Conservation (phyloP, 1,140 invertebrate genomes). For the Drosophila varians region DNA sequence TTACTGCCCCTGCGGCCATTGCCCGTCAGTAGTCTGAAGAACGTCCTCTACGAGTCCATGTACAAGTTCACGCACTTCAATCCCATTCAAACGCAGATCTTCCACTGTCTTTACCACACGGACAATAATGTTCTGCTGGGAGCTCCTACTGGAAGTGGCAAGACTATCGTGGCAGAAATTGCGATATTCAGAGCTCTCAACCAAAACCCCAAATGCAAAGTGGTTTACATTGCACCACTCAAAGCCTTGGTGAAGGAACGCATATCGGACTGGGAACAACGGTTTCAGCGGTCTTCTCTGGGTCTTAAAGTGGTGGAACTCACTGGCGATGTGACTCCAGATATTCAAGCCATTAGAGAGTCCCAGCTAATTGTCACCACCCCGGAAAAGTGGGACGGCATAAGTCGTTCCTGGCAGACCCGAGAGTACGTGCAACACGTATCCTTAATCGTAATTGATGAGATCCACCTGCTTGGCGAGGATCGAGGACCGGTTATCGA, state of each 20-base stretch:
- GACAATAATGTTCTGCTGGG: constrained; percentile 97
- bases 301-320: constrained; percentile 96
- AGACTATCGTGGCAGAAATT: constrained; percentile 99
- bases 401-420: constrained; percentile 98
- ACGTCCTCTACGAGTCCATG: constrained; percentile 90
- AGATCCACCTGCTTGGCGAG: constrained; percentile 98
- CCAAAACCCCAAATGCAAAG: constrained; percentile 92
- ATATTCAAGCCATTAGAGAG: constrained; percentile 91
- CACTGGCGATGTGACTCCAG: constrained; percentile 98
- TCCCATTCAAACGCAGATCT: constrained; percentile 99
- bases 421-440: constrained; percentile 97
- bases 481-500: constrained; percentile 93
- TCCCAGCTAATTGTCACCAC: constrained; percentile 98
- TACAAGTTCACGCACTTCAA: constrained; percentile 99
- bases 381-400: constrained; percentile 99
- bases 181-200: constrained; percentile 98
- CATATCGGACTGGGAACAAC: constrained; percentile 97
- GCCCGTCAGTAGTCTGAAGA: constrained; percentile 92
- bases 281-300: constrained; percentile 90
- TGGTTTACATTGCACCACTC: constrained; percentile 99
- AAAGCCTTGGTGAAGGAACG: constrained; percentile 98
- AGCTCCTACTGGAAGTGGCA: constrained; percentile 99
- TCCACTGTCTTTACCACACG: constrained; percentile 97
- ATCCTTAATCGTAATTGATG: constrained; percentile 97
- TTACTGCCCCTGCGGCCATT: constrained; percentile 96